Evolutionary conservation across 2,797 vertebrate genomes (phyloP).

Genomic region (Pygocentrus nattereri): DNA sequence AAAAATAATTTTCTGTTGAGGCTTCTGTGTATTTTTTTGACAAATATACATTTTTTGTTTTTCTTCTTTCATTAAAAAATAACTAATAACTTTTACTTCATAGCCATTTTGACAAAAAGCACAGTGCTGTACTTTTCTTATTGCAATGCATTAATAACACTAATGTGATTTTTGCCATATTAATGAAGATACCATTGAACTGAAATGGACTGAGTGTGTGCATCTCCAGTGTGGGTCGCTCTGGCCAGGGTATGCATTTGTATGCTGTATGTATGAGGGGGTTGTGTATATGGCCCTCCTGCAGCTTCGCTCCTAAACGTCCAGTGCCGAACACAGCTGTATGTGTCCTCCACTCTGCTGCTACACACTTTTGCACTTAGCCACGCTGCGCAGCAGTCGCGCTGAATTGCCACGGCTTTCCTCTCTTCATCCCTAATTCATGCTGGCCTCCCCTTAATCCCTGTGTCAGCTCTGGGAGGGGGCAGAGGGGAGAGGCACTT

Average conservation of each 20-base stretch:
- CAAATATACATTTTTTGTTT: too few species aligned
- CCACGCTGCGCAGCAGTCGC: slow-evolving; percentile 58
- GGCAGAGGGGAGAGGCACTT: slow-evolving; percentile 40
- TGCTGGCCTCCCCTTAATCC: slow-evolving; percentile 67
- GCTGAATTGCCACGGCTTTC: slow-evolving; percentile 48
- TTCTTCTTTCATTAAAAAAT: too few species aligned
- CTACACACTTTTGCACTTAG: slow-evolving; percentile 76
- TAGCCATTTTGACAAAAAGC: too few species aligned
- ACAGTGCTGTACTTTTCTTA: too few species aligned
- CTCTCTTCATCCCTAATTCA: slow-evolving; percentile 74
- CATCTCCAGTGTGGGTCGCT: background rate
- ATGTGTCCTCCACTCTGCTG: slow-evolving; percentile 53
- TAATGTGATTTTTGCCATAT: background rate
- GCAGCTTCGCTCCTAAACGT: slow-evolving; percentile 51
- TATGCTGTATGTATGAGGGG: background rate
- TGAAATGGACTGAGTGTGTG: background rate
- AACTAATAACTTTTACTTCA: too few species aligned
- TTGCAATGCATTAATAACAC: too few species aligned
- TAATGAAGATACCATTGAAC: background rate
- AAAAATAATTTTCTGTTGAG: slow-evolving; percentile 14
- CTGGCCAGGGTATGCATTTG: background rate
- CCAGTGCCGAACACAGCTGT: slow-evolving; percentile 32
- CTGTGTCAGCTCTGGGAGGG: slow-evolving; percentile 41
- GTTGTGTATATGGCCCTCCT: background rate
- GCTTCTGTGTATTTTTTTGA: too few species aligned